These are phyloP conservation scores for Bubo bubo DNA, from an alignment of 2,113 vertebrate genomes.

Conservation along the genomic window DNA sequence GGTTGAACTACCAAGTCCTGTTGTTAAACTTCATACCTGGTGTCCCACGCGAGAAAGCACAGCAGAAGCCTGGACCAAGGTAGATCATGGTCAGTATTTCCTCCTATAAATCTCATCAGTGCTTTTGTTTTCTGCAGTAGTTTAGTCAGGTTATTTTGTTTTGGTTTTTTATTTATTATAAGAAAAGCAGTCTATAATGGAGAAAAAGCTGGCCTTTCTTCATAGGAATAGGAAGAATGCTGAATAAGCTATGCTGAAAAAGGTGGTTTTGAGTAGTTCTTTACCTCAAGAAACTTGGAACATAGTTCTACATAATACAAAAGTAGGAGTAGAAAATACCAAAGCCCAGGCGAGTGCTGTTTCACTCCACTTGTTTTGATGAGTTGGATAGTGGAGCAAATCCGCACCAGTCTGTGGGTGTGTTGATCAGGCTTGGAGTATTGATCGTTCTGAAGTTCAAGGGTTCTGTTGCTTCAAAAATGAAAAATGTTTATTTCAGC, in stretches of 20 bases:
- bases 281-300: neutral
- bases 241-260: neutral
- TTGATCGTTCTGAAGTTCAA: neutral
- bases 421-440: neutral
- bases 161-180: neutral
- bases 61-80: slow-evolving; percentile 49
- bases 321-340: neutral
- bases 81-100: slow-evolving; percentile 58
- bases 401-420: neutral
- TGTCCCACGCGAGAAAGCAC: slow-evolving; percentile 34
- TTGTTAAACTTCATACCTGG: slow-evolving; percentile 38
- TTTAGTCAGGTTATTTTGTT: neutral
- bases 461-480: neutral
- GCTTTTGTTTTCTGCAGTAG: neutral
- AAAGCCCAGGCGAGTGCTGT: neutral
- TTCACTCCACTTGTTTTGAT: neutral
- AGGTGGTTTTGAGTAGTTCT: neutral
- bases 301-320: neutral
- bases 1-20: slow-evolving; percentile 68
- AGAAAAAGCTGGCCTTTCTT: neutral
- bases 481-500: neutral
- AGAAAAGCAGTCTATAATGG: neutral
- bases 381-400: neutral
- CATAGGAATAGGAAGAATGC: neutral
- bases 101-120: neutral